A percentile compares a stretch with the other conserved stretches of the same genome.
These are phyloP conservation scores for Albula goreensis DNA, from an alignment of 2,113 vertebrate genomes.

Conservation along the genomic window DNA sequence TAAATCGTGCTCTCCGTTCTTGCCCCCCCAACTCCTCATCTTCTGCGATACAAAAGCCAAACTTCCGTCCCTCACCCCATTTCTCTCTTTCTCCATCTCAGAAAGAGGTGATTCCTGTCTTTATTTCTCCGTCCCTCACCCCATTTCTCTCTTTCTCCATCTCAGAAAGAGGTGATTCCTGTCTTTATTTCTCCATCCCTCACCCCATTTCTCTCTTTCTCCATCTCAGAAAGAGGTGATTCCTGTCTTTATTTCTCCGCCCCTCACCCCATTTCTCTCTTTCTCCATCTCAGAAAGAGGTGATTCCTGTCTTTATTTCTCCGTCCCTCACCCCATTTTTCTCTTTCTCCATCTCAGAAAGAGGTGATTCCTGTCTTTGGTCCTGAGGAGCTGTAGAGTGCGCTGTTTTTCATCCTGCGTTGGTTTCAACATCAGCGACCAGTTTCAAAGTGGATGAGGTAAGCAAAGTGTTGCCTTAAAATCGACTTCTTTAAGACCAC, in stretches of 20 bases:
- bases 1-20: constrained; percentile 16
- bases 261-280: background rate
- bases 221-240: constrained; percentile 23
- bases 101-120: constrained; percentile 23
- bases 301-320: constrained; percentile 17
- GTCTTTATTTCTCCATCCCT: constrained; percentile 11
- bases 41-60: constrained; percentile 50
- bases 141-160: constrained; percentile 3
- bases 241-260: constrained; percentile 4
- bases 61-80: background rate
- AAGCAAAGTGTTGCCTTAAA: no score
- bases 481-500: no score
- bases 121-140: background rate
- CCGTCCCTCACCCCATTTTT: constrained; percentile 8
- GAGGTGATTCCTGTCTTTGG: constrained; percentile 20
- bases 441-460: no score
- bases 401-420: no score
- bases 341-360: constrained; percentile 4
- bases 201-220: background rate
- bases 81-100: constrained; percentile 11
- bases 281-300: constrained; percentile 14
- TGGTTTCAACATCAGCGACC: no score
- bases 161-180: constrained; percentile 21
- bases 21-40: constrained; percentile 44
- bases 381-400: no score